These are phyloP conservation scores for Agrochola lychnidis DNA, from an alignment of 2,888 invertebrate species.

Conservation along the genomic window DNA sequence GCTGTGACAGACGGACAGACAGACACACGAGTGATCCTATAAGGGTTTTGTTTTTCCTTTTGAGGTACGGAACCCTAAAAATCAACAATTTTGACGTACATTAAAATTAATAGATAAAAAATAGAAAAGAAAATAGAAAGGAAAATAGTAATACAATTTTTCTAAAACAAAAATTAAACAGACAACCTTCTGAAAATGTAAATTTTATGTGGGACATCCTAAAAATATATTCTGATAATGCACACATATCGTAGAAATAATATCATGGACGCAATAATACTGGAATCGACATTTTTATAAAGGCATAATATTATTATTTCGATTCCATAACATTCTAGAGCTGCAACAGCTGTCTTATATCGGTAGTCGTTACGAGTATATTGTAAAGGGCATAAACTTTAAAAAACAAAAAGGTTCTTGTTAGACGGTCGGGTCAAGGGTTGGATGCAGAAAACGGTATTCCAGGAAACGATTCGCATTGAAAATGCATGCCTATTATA, in stretches of 20 bases:
- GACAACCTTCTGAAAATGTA: neutral
- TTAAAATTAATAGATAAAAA: too few relatives aligned
- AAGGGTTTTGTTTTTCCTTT: too few relatives aligned
- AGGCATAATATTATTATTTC: neutral
- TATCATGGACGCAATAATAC: too few relatives aligned
- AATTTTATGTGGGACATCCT: neutral
- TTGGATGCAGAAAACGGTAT: conserved; percentile 1
- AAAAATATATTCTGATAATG: neutral
- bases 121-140: neutral
- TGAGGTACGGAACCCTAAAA: too few relatives aligned
- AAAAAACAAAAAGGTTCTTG: neutral
- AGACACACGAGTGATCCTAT: too few relatives aligned
- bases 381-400: neutral
- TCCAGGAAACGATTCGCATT: neutral
- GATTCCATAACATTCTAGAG: neutral
- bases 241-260: neutral
- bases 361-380: neutral
- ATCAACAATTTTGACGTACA: neutral
- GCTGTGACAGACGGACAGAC: too few relatives aligned
- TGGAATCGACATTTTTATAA: neutral
- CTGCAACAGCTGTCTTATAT: conserved; percentile 1
- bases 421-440: neutral
- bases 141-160: neutral
- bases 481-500: neutral
- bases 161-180: neutral